A percentile compares a stretch with the other conserved stretches of the same genome.
Conservation (phyloP, 1,140 invertebrate species). For the Heliothis subflexa region DNA sequence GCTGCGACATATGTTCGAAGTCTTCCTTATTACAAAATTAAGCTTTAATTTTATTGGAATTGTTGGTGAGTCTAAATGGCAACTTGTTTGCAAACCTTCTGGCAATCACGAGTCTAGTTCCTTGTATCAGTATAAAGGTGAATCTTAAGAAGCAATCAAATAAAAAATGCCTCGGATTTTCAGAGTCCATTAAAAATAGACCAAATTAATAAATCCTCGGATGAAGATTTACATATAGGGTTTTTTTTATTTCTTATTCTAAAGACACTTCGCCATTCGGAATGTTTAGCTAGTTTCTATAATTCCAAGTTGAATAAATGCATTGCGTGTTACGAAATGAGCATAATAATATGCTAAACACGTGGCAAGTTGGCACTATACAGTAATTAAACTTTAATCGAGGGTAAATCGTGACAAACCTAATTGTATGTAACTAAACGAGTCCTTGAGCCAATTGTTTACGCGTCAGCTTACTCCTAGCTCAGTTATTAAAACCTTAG, state of each 20-base stretch:
- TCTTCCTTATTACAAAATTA: neutral
- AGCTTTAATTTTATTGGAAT: neutral
- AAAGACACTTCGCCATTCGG: neutral
- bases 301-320: neutral
- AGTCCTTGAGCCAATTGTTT: constrained; percentile 27
- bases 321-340: constrained; percentile 4
- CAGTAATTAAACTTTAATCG: constrained; percentile 34
- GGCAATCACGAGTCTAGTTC: neutral
- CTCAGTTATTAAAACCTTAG: neutral
- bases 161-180: too few species aligned
- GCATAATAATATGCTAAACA: constrained; percentile 23
- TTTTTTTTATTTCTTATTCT: too few species aligned
- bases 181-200: too few species aligned
- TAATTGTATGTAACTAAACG: constrained; percentile 37
- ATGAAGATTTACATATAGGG: too few species aligned
- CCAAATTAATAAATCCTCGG: too few species aligned
- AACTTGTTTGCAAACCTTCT: neutral
- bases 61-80: neutral
- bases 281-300: neutral
- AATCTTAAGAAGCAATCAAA: too few species aligned
- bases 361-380: constrained; percentile 15
- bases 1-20: neutral
- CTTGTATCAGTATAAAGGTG: neutral
- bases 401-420: constrained; percentile 33
- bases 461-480: neutral